A percentile compares a stretch with the other conserved stretches of the same genome.
Evolutionary conservation across 1,140 invertebrate genomes (phyloP).

Genomic region (Drosophila rufa): DNA sequence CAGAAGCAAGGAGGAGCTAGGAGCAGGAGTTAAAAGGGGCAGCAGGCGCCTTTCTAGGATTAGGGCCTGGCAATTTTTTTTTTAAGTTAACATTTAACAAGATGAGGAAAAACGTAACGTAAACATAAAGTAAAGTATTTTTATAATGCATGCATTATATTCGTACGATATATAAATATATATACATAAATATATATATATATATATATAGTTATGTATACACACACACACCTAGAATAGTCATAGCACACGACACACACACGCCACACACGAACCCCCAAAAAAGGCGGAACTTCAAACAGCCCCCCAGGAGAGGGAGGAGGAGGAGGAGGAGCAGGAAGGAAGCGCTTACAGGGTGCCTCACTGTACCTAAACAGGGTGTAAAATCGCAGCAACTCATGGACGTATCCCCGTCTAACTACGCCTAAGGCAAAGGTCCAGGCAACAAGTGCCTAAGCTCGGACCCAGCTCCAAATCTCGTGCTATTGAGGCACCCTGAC

Average conservation of each 20-base stretch:
- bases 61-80: constrained; percentile 72
- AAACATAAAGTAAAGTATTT: constrained; percentile 76
- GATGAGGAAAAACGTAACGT: constrained; percentile 49
- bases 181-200: constrained; percentile 51
- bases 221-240: constrained; percentile 46
- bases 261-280: constrained; percentile 14
- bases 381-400: constrained; percentile 1
- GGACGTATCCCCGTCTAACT: too few relatives aligned
- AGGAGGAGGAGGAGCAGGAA: background rate
- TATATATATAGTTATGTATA: constrained; percentile 67
- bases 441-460: constrained; percentile 35
- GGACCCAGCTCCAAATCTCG: background rate
- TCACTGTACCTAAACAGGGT: constrained; percentile 31
- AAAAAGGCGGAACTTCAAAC: constrained; percentile 57
- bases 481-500: constrained; percentile 31
- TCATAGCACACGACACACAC: constrained; percentile 39
- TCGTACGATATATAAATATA: constrained; percentile 70
- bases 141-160: constrained; percentile 85
- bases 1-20: background rate
- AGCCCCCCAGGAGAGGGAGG: constrained; percentile 3
- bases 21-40: constrained; percentile 7
- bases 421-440: background rate
- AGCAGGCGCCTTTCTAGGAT: constrained; percentile 57
- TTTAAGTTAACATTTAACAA: constrained; percentile 75
- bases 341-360: constrained; percentile 28